Evolutionary conservation across 23 tunicate species (phyloP).

Genomic region (Phallusia fumigata): DNA sequence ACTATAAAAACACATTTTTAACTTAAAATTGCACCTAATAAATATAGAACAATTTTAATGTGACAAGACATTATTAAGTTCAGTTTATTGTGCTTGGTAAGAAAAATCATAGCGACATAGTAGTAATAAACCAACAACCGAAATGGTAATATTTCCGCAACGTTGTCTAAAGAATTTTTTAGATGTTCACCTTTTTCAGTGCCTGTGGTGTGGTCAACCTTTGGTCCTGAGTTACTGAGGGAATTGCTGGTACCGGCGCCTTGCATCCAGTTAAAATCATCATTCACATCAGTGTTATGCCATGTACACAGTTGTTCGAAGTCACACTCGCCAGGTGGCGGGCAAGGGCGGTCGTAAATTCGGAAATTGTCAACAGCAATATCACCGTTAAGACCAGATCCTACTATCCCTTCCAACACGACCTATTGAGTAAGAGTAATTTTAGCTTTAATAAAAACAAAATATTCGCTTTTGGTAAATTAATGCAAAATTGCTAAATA

Average conservation of each 20-base stretch:
- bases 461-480: no score
- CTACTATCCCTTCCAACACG: conserved; percentile 43
- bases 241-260: conserved; percentile 38
- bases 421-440: conserved; percentile 13
- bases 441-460: no score
- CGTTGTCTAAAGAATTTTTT: no score
- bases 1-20: no score
- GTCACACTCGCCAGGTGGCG: conserved; percentile 57
- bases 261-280: conserved; percentile 48
- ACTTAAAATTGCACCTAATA: no score
- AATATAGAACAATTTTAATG: no score
- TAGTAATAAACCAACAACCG: no score
- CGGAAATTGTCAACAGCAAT: conserved; percentile 69
- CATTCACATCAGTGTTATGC: conserved; percentile 46
- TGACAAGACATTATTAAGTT: no score
- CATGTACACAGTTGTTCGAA: conserved; percentile 61
- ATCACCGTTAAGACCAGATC: conserved; percentile 25
- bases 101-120: no score
- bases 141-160: no score
- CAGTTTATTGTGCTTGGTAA: no score
- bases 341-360: conserved; percentile 36
- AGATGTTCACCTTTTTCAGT: conserved; percentile 17
- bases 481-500: no score
- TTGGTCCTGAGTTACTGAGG: conserved; percentile 44
- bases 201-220: conserved; percentile 54